Percentiles rank a stretch among this genome's conserved stretches.
Evolutionary conservation across 2,797 vertebrate genomes (phyloP).

Genomic region (Fratercula arctica): DNA sequence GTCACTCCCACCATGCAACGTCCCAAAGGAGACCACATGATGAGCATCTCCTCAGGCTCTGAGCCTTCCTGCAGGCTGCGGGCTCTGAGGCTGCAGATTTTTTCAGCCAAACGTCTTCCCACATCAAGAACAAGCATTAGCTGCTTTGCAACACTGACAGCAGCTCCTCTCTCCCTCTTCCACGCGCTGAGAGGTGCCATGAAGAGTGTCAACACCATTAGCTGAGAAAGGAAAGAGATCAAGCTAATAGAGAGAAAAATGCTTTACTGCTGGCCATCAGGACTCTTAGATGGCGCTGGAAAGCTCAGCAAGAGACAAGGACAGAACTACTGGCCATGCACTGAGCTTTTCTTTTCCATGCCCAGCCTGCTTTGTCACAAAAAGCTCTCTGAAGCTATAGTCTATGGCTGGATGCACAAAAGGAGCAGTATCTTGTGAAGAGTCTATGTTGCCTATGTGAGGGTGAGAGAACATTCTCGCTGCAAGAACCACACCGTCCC

Average conservation of each 20-base stretch:
- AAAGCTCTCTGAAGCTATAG: neutral
- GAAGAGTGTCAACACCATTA: neutral
- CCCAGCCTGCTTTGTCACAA: neutral
- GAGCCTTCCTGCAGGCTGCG: neutral
- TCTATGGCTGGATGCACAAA: neutral
- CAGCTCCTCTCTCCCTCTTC: neutral
- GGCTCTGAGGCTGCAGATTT: neutral
- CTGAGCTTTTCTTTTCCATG: neutral
- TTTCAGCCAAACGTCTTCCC: neutral
- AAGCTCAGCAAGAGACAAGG: neutral
- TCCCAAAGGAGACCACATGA: neutral
- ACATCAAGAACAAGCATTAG: neutral
- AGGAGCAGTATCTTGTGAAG: neutral
- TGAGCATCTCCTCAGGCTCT: accelerated
- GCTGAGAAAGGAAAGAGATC: neutral
- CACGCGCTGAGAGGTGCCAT: neutral
- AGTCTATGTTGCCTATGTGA: neutral
- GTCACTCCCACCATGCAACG: neutral
- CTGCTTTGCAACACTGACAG: neutral
- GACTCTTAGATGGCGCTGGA: accelerated
- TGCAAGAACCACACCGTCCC: neutral
- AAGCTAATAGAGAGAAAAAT: neutral
- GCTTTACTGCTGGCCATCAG: neutral
- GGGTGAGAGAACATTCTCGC: neutral
- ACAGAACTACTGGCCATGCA: neutral